These are phyloP conservation scores for Pleuronectes platessa DNA, from an alignment of 2,113 vertebrate genomes.

Conservation along the genomic window DNA sequence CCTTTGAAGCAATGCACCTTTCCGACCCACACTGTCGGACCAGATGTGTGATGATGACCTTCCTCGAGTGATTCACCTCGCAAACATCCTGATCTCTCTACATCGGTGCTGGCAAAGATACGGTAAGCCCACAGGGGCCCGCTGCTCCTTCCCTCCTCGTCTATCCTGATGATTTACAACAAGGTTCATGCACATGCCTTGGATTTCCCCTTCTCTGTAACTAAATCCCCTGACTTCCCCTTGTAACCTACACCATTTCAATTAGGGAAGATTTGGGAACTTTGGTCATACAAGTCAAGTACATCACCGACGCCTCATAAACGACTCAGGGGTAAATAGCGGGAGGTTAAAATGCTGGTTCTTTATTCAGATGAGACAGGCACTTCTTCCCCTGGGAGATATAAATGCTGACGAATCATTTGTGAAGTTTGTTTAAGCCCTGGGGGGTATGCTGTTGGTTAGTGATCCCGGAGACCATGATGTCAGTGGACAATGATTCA, in stretches of 20 bases:
- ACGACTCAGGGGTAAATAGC: constrained; percentile 43
- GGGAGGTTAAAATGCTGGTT: constrained; percentile 34
- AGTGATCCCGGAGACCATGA: constrained; percentile 58
- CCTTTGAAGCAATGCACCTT: neutral
- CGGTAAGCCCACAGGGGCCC: constrained; percentile 24
- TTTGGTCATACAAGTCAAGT: constrained; percentile 62
- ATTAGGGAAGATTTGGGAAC: constrained; percentile 69
- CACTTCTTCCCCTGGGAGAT: constrained; percentile 41
- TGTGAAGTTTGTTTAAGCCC: constrained; percentile 51
- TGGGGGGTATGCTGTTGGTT: constrained; percentile 60
- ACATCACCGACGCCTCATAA: constrained; percentile 70
- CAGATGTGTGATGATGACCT: constrained; percentile 45
- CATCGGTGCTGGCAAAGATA: constrained; percentile 36
- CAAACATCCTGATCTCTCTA: constrained; percentile 37
- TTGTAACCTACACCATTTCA: constrained; percentile 70
- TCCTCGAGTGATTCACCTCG: constrained; percentile 39
- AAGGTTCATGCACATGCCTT: constrained; percentile 54
- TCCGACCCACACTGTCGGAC: constrained; percentile 12
- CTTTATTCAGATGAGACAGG: constrained; percentile 29
- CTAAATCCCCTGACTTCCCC: constrained; percentile 50
- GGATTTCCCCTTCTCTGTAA: constrained; percentile 67
- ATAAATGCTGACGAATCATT: constrained; percentile 38
- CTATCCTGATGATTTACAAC: constrained; percentile 60
- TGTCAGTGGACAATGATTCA: constrained; percentile 75
- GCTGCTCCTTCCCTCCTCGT: constrained; percentile 31